A percentile compares a stretch with the other conserved stretches of the same genome.
Evolutionary conservation across 2,888 invertebrate genomes (phyloP).

Genomic region (Osmoderma eremita): DNA sequence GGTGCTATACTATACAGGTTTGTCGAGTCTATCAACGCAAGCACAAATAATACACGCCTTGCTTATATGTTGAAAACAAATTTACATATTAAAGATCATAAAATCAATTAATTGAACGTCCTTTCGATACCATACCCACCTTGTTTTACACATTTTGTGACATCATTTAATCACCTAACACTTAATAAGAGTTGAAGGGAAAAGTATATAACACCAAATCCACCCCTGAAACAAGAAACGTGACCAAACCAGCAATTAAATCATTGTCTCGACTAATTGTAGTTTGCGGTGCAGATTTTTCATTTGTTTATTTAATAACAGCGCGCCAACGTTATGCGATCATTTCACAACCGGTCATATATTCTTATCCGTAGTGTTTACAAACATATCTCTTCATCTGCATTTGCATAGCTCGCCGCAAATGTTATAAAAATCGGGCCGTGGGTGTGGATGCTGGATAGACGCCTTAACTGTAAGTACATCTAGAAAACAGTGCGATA

Average conservation of each 20-base stretch:
- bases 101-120: too few species aligned
- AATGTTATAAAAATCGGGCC: conserved; percentile 31
- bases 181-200: background rate
- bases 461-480: conserved; percentile 28
- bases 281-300: conserved; percentile 13
- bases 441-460: conserved; percentile 20
- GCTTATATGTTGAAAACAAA: too few species aligned
- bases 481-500: conserved; percentile 23
- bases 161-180: background rate
- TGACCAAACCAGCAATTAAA: conserved; percentile 16
- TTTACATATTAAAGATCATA: too few species aligned
- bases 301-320: conserved; percentile 25
- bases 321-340: conserved; percentile 23
- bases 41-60: too few species aligned
- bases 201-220: background rate
- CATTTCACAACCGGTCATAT: conserved; percentile 29
- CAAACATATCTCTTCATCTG: conserved; percentile 35
- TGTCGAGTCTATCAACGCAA: too few species aligned
- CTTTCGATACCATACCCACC: too few species aligned
- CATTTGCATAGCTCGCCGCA: conserved; percentile 34
- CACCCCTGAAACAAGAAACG: conserved; percentile 6
- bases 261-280: conserved; percentile 23
- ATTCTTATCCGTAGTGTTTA: conserved; percentile 25
- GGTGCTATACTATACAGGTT: too few species aligned
- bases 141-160: too few species aligned